These are phyloP conservation scores for Sarcoramphus papa DNA, from an alignment of 2,797 vertebrate species.

Conservation along the genomic window DNA sequence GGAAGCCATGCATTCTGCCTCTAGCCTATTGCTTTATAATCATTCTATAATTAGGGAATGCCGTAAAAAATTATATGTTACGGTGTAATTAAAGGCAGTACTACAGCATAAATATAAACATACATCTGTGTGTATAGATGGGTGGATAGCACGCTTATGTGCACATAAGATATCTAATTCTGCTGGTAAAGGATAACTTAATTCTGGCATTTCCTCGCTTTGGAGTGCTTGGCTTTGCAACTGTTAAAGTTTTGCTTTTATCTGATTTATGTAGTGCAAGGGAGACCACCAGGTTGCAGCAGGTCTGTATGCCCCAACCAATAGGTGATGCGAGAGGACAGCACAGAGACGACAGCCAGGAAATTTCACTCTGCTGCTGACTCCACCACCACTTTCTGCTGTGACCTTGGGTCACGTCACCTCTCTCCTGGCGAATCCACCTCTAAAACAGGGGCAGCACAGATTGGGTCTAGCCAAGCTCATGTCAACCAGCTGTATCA, in stretches of 20 bases:
- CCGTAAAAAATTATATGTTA: background rate
- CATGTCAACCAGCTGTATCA: background rate
- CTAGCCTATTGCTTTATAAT: background rate
- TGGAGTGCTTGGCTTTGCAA: background rate
- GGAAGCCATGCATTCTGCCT: background rate
- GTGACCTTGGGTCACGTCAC: background rate
- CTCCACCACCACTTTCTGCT: background rate
- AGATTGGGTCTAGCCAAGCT: background rate
- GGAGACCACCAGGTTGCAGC: background rate
- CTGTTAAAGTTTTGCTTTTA: background rate
- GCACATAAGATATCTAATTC: background rate
- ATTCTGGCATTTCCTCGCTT: background rate
- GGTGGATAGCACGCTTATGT: background rate
- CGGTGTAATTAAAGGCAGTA: background rate
- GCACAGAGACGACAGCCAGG: accelerated
- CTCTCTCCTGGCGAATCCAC: background rate
- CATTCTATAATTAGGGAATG: background rate
- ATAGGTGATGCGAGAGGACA: accelerated
- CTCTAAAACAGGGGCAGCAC: background rate
- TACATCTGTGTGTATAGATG: background rate
- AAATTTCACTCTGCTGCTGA: background rate
- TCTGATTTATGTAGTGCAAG: background rate
- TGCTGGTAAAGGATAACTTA: background rate
- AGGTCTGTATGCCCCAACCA: background rate
- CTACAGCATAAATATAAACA: background rate